Base-by-base conservation (phyloP, 2,888 invertebrate genomes). In the Pardosa pseudoannulata region DNA sequence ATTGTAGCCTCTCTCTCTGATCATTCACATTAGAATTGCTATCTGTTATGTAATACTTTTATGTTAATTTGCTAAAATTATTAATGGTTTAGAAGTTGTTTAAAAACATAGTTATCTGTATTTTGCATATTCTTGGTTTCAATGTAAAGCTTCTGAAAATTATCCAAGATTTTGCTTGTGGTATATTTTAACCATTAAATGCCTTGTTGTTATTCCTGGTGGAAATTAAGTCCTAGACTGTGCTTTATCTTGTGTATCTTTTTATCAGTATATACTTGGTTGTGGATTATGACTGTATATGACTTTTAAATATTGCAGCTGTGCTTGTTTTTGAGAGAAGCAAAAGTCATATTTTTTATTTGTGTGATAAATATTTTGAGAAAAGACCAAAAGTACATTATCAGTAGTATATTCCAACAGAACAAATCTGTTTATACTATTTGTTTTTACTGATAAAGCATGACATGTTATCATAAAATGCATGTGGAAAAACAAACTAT, bases 121-220 rank as follows among this genome's bases (percentile, higher is more conserved):
- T 89, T 75, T 32, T 89, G 31, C 85, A 89, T 68, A 72, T 85
- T 32, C 67, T 94, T 86, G 95, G 95, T 74, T 93, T 95, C 89
- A 94, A 95, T 90, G 93, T 93, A 64, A 92, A 93, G 90, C 93
- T 94, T 79, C 94, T 94, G 56, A 93, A 93, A 89, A 90, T 94
- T 50, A 92, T 95, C 75, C 94, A 94, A 91, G 94, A 94, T 1
- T 95, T 95, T 90, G 93, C 93, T 29, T 92, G 93, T 89, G 93
- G 93, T 79, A 92, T 89, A 76, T 88, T 87, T 85, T 88, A 83
- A 87, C 46, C 62, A 41, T 23, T 36, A 28, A 56, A 13, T 29
- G 79, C 74, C 67, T 78, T 71, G 36, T 27, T n/a, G 23, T 23
- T 56, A 56, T 19, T 23, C 23, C 5, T n/a, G 11, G 23, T 56